These are phyloP conservation scores for Quadroppia sp. DNA, from an alignment of 2,888 invertebrate species.

Conservation along the genomic window DNA sequence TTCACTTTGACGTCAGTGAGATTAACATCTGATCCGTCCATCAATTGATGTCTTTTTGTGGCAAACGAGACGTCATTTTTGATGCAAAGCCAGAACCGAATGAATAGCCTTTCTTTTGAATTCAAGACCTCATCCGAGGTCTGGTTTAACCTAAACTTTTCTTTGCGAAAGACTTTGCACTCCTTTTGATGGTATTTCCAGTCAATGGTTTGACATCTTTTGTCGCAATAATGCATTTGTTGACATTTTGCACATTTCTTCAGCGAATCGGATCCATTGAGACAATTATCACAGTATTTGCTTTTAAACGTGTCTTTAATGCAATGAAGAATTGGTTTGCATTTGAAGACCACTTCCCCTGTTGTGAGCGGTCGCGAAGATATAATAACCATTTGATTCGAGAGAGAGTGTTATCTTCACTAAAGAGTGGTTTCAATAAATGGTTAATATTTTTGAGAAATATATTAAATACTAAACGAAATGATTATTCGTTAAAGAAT, in stretches of 20 bases:
- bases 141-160: neutral
- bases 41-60: neutral
- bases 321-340: too few species aligned
- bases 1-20: neutral
- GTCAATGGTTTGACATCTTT: neutral
- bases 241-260: neutral
- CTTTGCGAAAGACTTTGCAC: neutral
- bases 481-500: too few species aligned
- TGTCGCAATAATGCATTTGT: neutral
- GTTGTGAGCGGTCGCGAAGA: too few species aligned
- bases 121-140: neutral
- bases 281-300: too few species aligned
- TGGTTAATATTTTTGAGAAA: too few species aligned
- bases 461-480: too few species aligned
- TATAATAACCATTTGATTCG: too few species aligned
- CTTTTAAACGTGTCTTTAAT: too few species aligned
- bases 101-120: neutral
- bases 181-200: neutral
- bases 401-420: too few species aligned
- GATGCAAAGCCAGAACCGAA: neutral
- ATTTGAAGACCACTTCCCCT: too few species aligned
- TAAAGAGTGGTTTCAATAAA: too few species aligned
- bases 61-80: neutral
- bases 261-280: neutral
- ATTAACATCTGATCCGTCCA: neutral